Conservation (phyloP, 2,797 vertebrate genomes). For the Chaetophractus vellerosus region DNA sequence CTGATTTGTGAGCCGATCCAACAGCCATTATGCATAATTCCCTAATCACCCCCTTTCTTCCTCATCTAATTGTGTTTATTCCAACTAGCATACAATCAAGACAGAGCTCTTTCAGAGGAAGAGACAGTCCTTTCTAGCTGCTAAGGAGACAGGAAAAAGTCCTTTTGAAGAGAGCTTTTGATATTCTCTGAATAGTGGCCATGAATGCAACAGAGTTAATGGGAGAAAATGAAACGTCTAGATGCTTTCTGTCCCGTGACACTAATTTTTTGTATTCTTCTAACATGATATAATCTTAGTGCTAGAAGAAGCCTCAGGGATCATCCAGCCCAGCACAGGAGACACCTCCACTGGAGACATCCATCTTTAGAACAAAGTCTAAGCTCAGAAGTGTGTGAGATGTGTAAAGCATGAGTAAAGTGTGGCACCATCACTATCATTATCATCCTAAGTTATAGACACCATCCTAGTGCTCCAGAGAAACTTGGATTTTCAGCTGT, state of each 20-base stretch:
- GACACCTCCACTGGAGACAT: not conserved
- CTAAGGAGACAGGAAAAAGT: conserved; percentile 79
- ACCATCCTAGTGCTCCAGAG: not conserved
- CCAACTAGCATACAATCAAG: conserved; percentile 85
- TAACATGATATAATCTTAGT: not conserved
- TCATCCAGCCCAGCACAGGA: not conserved
- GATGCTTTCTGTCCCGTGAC: not conserved
- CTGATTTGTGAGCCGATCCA: conserved; percentile 80
- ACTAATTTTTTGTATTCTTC: not conserved
- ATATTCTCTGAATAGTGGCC: conserved; percentile 73
- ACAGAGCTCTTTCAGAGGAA: conserved; percentile 78
- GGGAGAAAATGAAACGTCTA: not conserved
- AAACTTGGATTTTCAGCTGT: not conserved
- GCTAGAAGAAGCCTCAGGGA: not conserved
- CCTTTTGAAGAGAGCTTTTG: conserved; percentile 76
- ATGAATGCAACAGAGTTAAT: conserved; percentile 75
- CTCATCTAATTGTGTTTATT: conserved; percentile 86
- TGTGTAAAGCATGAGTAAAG: not conserved
- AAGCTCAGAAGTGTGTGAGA: not conserved
- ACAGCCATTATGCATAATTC: conserved; percentile 86
- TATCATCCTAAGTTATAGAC: not conserved
- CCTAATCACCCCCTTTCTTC: conserved; percentile 87
- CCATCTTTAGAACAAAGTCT: not conserved
- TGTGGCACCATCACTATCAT: not conserved
- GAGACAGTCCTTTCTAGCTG: conserved; percentile 79